Conservation (phyloP, 2,888 invertebrate species). For the Thecocarcelia acutangulata region DNA sequence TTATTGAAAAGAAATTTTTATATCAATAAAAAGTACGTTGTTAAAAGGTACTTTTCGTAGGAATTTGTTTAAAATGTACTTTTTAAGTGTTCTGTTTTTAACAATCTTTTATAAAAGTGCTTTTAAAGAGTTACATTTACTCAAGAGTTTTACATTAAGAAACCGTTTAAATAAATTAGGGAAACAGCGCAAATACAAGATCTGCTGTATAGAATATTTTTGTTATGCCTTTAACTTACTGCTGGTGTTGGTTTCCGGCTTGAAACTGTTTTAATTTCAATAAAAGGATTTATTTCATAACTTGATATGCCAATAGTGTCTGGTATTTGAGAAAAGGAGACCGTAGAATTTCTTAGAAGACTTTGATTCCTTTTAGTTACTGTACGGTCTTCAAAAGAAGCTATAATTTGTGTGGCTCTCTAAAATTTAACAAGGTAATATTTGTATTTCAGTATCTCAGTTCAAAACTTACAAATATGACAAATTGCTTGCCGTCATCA, state of each 20-base stretch:
- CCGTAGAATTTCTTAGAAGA: slow-evolving; percentile 55
- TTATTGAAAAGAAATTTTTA: too few species aligned
- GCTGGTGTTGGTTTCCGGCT: slow-evolving; percentile 78
- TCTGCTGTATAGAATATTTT: too few species aligned
- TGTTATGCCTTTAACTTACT: slow-evolving; percentile 67
- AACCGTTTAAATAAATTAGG: too few species aligned
- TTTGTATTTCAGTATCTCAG: background rate
- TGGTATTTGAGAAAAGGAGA: slow-evolving; percentile 76
- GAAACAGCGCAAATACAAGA: too few species aligned
- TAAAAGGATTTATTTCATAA: slow-evolving; percentile 77
- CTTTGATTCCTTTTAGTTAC: background rate
- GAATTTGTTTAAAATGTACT: too few species aligned
- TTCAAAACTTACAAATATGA: slow-evolving; percentile 74
- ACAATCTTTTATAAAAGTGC: too few species aligned
- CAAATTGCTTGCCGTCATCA: slow-evolving; percentile 76
- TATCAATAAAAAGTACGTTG: too few species aligned
- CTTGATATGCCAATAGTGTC: slow-evolving; percentile 78
- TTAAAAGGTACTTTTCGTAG: too few species aligned
- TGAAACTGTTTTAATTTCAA: slow-evolving; percentile 74
- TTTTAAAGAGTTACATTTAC: too few species aligned
- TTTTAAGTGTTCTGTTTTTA: too few species aligned
- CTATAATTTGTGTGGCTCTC: slow-evolving; percentile 78
- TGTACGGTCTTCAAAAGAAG: slow-evolving; percentile 70
- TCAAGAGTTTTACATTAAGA: too few species aligned
- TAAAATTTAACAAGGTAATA: slow-evolving; percentile 55